Base-by-base conservation (phyloP, 2,113 vertebrate genomes). In the Lepus americanus region DNA sequence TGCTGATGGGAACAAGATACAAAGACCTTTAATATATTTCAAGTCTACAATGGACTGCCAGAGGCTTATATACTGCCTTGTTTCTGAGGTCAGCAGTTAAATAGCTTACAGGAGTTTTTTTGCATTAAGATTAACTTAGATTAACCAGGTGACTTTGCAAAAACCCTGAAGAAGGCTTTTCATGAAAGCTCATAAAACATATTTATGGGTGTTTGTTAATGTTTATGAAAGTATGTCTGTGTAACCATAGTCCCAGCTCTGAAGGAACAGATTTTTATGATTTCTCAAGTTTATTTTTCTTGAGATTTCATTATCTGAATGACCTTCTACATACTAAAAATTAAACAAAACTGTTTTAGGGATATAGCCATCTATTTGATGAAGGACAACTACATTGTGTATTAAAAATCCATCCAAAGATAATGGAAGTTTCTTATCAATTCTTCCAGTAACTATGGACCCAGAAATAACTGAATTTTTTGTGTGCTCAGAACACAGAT, bases 101-200 rank as follows among this genome's bases (percentile, higher is more conserved):
- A 64, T 5, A 94, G 49, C 23, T 90, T 69, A 59, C 1, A 27
- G 1, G 17, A 36, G 39, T 63, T 69, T 94, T 93, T 96, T 91
- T 97, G 39, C 23, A 49, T 13, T 94, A 74, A 96, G 89, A 95
- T 94, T 91, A 95, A 97, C 89, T 92, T 87, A 82, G 90, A 95
- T 96, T 95, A 96, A 79, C 69, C 78, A 86, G 81, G 69, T 92
- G 85, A 90, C 94, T 96, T 95, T 92, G 96, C 33, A 90, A 78
- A 66, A 74, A 49, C 39, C 73, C 81, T 31, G 13, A 83, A 74
- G 39, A 79, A 93, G 33, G 31, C 12, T 94, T 95, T 96, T 94
- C 51, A 81, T 83, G 44, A 94, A 95, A 86, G 44, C 44, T 59
- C 51, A 92, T 90, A 92, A 86, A 96, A 61, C 23, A 36, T 93